Base-by-base conservation (phyloP, 2,888 invertebrate species). In the Marronus borbonicus region DNA sequence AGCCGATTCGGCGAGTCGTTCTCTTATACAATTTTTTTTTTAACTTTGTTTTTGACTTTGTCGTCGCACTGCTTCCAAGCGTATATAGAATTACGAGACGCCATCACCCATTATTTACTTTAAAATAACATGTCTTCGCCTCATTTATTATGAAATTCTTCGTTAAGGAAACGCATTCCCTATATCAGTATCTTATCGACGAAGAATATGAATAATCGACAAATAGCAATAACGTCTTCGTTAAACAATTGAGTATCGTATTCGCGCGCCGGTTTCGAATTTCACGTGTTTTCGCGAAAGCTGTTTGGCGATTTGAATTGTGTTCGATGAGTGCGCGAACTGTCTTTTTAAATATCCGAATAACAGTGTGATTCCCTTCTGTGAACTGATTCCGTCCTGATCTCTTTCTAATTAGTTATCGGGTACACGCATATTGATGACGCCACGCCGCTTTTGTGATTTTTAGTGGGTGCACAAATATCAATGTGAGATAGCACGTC, bases 1-100 rank as follows among this genome's bases (percentile, higher is more conserved):
- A 72, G 78, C 66, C 79, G 76, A 74, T 76, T 66, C 79, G 77
- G 72, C 72, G 72, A 74, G 72, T 39, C 24, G 60, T 74, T 74
- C 72, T 74, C 72, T 60, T 74, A 74, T 24, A 74, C 72, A 60
- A 74, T 62, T 74, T 49, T 74, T 74, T 74, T 70, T 74, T 74
- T 60, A 74, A 44, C 60, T 74, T 74, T 72, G 60, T 44, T 74
- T 60, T 60, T 49, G 60, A 74, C 72, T 74, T 72, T 60, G 58
- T 70, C 70, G 39, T 70, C 70, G 55, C 70, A 55, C 70, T 68
- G 68, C 68, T 50, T 68, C 68, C 68, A 50, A 50, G 68, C 50
- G 68, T 68, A 39, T 68, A 68, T 68, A 68, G 68, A 68, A 68
- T 68, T 68, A 68, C 68, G 24, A 50, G 28, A 20, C 68, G 68